Conservation (phyloP, 2,113 vertebrate genomes). For the Candoia aspera region DNA sequence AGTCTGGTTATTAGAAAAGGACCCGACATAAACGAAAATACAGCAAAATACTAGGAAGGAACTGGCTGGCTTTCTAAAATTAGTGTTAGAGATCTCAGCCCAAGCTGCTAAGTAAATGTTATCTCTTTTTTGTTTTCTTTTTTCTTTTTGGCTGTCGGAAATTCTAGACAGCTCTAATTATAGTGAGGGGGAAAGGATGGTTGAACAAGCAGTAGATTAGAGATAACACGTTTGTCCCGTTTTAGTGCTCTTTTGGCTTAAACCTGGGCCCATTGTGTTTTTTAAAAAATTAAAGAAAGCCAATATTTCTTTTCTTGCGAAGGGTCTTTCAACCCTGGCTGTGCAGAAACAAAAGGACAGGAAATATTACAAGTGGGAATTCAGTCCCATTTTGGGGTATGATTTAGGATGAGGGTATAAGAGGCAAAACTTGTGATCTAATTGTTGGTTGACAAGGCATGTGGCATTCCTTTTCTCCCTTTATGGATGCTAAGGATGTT, state of each 20-base stretch:
- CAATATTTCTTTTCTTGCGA: background rate
- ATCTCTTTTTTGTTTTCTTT: slow-evolving; percentile 35
- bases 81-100: slow-evolving; percentile 26
- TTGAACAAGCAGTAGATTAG: slow-evolving; percentile 23
- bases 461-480: background rate
- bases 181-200: slow-evolving; percentile 18
- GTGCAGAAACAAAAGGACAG: background rate
- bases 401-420: background rate
- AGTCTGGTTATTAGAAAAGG: slow-evolving; percentile 38
- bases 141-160: slow-evolving; percentile 10
- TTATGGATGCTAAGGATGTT: background rate
- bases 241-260: background rate
- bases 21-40: slow-evolving; percentile 39
- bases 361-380: background rate
- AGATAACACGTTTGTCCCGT: slow-evolving; percentile 1
- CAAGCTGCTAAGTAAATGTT: slow-evolving; percentile 52
- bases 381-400: background rate
- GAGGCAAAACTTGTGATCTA: background rate
- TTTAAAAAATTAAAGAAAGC: slow-evolving; percentile 9
- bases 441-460: background rate
- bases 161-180: slow-evolving; percentile 31
- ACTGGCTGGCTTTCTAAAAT: slow-evolving; percentile 42
- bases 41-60: slow-evolving; percentile 38
- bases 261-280: background rate
- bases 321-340: background rate